Evolutionary conservation across 1,140 invertebrate genomes (phyloP).

Genomic region (Zelostemma sp.): DNA sequence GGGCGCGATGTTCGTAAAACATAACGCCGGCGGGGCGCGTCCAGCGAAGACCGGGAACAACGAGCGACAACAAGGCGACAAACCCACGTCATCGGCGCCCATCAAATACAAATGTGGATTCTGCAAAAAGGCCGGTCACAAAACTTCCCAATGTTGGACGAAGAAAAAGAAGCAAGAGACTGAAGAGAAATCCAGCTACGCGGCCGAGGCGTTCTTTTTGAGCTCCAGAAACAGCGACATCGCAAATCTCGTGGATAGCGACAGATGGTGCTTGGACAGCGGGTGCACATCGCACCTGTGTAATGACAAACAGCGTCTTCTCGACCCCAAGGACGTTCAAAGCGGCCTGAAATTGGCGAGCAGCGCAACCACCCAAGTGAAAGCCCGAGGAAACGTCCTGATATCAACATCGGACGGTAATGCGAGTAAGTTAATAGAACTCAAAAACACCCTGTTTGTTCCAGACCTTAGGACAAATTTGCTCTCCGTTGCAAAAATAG

Average conservation of each 20-base stretch:
- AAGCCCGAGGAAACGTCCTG: conserved; percentile 4
- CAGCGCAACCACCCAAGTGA: neutral
- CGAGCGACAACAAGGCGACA: neutral
- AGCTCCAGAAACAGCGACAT: neutral
- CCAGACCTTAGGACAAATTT: conserved; percentile 10
- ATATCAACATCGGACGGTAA: neutral
- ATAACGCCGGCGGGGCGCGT: neutral
- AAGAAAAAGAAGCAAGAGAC: neutral
- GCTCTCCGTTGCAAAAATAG: conserved; percentile 9
- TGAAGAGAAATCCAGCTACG: neutral
- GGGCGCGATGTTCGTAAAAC: neutral
- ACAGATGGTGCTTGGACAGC: conserved; percentile 15
- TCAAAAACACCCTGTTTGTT: conserved; percentile 2
- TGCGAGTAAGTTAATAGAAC: neutral
- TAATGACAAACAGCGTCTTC: neutral
- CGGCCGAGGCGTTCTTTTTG: neutral
- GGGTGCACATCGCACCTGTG: conserved; percentile 27
- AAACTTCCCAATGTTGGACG: neutral
- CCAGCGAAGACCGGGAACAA: neutral
- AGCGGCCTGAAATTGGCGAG: conserved; percentile 2
- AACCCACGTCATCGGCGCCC: neutral
- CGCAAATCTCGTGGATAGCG: neutral
- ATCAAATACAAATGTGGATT: neutral
- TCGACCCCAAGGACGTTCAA: neutral
- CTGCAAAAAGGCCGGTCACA: neutral